These are phyloP conservation scores for Meloidogyne hapla DNA, from an alignment of 1,140 invertebrate species.

Conservation along the genomic window DNA sequence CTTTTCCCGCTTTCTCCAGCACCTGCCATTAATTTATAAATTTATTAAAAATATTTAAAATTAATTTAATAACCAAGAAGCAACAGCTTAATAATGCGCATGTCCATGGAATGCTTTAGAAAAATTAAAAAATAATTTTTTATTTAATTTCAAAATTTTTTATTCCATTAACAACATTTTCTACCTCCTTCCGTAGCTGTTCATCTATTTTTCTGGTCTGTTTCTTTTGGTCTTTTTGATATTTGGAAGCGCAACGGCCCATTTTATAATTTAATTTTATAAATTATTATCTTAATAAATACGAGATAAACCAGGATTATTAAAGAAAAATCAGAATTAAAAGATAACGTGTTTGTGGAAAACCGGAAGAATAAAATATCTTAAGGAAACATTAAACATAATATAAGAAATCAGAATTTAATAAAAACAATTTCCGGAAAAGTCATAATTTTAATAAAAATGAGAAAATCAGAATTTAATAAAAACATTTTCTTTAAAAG, in stretches of 20 bases:
- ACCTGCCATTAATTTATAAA: conserved; percentile 36
- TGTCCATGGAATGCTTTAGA: conserved; percentile 56
- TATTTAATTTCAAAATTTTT: background rate
- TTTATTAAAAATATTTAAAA: conserved; percentile 3
- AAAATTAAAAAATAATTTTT: background rate
- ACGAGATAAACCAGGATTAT: no score
- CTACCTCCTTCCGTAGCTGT: conserved; percentile 59
- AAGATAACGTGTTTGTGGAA: no score
- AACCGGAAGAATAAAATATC: no score
- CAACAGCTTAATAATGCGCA: conserved; percentile 61
- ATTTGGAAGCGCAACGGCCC: conserved; percentile 63
- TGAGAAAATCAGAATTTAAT: background rate
- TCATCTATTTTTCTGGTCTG: conserved; percentile 61
- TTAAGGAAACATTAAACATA: background rate
- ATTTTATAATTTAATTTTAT: conserved; percentile 39
- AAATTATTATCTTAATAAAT: no score
- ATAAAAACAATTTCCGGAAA: background rate
- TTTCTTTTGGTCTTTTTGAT: conserved; percentile 63
- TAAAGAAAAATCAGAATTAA: no score
- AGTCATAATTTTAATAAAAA: background rate
- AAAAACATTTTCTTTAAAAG: background rate
- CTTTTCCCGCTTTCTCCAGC: conserved; percentile 67
- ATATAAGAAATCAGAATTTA: background rate
- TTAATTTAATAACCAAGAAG: conserved; percentile 53
- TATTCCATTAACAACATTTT: background rate